phyloP scores from a whole-genome alignment of 2,797 vertebrate species.

The Zenarchopterus dispar region DNA sequence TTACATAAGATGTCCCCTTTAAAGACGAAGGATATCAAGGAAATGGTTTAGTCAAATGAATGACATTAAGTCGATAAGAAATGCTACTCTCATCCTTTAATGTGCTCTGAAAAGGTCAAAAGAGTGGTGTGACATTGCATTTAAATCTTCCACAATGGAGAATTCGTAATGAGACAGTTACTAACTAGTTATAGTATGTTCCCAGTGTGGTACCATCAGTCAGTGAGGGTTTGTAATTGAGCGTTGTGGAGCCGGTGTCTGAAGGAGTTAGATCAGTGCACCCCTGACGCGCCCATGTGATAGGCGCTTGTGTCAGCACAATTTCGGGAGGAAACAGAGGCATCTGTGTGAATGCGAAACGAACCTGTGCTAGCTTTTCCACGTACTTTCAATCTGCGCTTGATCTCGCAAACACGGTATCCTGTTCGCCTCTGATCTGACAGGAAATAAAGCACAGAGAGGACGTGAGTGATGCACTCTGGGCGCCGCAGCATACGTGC shows the following conservation, averaged over 20 bases:
- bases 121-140: constrained; percentile 7
- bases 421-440: constrained; percentile 43
- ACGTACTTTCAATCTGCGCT: constrained; percentile 18
- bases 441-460: constrained; percentile 40
- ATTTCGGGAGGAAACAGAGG: constrained; percentile 21
- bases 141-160: constrained; percentile 33
- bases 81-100: neutral
- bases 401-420: constrained; percentile 29
- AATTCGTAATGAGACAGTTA: constrained; percentile 35
- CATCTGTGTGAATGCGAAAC: neutral
- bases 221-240: constrained; percentile 55
- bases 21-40: constrained; percentile 9
- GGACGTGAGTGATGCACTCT: constrained; percentile 30
- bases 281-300: constrained; percentile 42
- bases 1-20: too few relatives aligned
- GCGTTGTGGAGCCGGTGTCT: constrained; percentile 35
- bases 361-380: neutral
- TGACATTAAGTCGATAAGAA: neutral
- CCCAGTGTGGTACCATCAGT: constrained; percentile 22
- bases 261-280: constrained; percentile 38
- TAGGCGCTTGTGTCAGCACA: constrained; percentile 63
- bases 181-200: constrained; percentile 22
- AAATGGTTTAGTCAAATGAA: constrained; percentile 5
- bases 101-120: constrained; percentile 28
- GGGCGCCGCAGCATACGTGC: constrained; percentile 4